Evolutionary conservation across 1,140 invertebrate species (phyloP), one percentile per base, ranked within the genome.

Genomic region (Saccostrea glomerata): DNA sequence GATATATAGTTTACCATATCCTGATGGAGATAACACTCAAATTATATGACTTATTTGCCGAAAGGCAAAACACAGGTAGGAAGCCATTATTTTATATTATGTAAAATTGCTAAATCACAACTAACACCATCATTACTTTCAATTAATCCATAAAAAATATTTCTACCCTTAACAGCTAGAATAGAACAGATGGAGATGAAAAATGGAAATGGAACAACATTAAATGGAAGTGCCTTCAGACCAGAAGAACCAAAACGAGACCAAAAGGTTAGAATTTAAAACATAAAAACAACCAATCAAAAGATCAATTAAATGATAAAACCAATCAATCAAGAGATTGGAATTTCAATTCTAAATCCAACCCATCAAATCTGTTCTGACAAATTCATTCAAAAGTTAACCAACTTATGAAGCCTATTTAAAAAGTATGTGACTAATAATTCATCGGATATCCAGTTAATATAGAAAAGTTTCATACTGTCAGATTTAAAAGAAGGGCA

Each of bases 1-100:
- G 97, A 13, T 99, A 97, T 95, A 98, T 99, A 2, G 96, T 97
- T 0, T 97, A 99, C 94, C 97, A 99, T 94, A 97, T 98, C 36
- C 91, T 98, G 20, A 97, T 97, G 92, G 98, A 99, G 93, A 94
- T 99, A 40, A 95, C 98, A 85, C 96, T 99, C 73, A 94, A 94
- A 86, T 55, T 92, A 1, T 89, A 91, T 30, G 89, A 90, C 40
- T 56, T 83, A 17, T 82, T 73, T 20, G 20, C 47, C n/a, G 73
- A 89, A 4, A 87, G 73, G 58, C 58, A 89, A 87, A 87, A 91
- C 30, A 88, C 90, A 90, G 92, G 93, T 93, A 88, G 56, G 73
- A 84, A 54, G 9, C 54, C 54, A 12, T 84, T 7, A 84, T 15
- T 36, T 73, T n/a, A 5, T 25, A 15, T 4, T 82, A 20, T 20